A percentile compares a stretch with the other conserved stretches of the same genome.
phyloP scores from a whole-genome alignment of 1,140 invertebrate species.

The Leptonema lineaticorne region DNA sequence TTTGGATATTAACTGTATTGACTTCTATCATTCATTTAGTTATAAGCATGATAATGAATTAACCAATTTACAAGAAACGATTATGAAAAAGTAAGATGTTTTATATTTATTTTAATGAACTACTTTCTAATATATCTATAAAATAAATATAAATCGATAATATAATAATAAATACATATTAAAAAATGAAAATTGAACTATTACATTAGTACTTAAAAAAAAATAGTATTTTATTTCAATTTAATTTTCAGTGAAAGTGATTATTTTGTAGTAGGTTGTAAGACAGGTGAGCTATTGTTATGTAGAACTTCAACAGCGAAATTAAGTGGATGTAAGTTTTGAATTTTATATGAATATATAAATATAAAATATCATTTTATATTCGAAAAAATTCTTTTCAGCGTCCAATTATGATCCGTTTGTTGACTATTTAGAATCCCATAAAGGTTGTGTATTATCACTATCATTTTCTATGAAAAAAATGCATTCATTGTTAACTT shows the following conservation, averaged over 20 bases:
- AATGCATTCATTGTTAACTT: slow-evolving; percentile 8
- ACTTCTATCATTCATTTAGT: not conserved
- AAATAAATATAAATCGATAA: not conserved
- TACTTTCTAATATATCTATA: no score
- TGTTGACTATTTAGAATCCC: slow-evolving; percentile 14
- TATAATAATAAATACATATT: not conserved
- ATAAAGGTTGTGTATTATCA: slow-evolving; percentile 20
- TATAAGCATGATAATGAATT: not conserved
- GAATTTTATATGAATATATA: not conserved
- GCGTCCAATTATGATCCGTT: slow-evolving; percentile 7
- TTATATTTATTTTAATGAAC: not conserved
- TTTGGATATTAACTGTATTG: not conserved
- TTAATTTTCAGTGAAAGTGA: slow-evolving; percentile 27
- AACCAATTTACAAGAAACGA: not conserved
- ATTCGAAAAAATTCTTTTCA: not conserved
- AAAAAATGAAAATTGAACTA: not conserved
- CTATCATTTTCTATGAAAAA: slow-evolving; percentile 18
- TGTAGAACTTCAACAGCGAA: slow-evolving; percentile 28
- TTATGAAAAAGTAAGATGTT: not conserved
- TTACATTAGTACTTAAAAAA: not conserved
- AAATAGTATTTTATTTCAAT: slow-evolving; percentile 7
- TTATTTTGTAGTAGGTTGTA: slow-evolving; percentile 33
- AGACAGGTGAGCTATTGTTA: slow-evolving; percentile 33
- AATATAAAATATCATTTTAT: no score
- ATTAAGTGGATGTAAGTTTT: slow-evolving; percentile 12